Percentiles rank a stretch among this genome's conserved stretches.
phyloP scores from a whole-genome alignment of 1,140 invertebrate species.

The Phenacoccus solenopsis region DNA sequence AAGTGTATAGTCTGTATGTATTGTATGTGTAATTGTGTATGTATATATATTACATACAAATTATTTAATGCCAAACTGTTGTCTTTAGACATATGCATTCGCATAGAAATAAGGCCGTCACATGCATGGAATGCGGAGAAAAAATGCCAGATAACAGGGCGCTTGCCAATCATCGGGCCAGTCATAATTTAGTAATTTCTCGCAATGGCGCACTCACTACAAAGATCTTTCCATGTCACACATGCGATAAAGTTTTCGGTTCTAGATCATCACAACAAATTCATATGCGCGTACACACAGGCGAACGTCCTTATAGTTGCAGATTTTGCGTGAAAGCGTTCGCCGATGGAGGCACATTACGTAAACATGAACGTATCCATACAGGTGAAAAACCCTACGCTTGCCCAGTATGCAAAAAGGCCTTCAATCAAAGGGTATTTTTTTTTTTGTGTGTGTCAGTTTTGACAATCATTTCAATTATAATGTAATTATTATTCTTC shows the following conservation, averaged over 20 bases:
- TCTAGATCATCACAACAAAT: slow-evolving; percentile 49
- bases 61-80: too few species aligned
- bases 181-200: slow-evolving; percentile 36
- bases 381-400: slow-evolving; percentile 91
- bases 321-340: slow-evolving; percentile 98
- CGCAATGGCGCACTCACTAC: slow-evolving; percentile 45
- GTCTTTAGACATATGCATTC: slow-evolving; percentile 27
- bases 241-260: slow-evolving; percentile 72
- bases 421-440: slow-evolving; percentile 63
- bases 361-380: slow-evolving; percentile 95
- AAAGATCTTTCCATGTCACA: slow-evolving; percentile 65
- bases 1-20: too few species aligned
- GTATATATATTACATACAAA: too few species aligned
- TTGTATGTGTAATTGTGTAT: too few species aligned
- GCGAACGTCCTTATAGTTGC: slow-evolving; percentile 76
- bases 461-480: slow-evolving; percentile 13
- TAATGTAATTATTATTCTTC: neutral
- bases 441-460: slow-evolving; percentile 9
- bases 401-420: slow-evolving; percentile 82
- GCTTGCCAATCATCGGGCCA: slow-evolving; percentile 48
- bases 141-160: slow-evolving; percentile 55
- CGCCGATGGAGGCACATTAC: slow-evolving; percentile 90
- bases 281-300: slow-evolving; percentile 76
- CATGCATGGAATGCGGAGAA: slow-evolving; percentile 54
- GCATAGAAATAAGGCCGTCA: slow-evolving; percentile 25